Evolutionary conservation across 2,113 vertebrate genomes (phyloP).

Genomic region (Sphyrna mokarran): DNA sequence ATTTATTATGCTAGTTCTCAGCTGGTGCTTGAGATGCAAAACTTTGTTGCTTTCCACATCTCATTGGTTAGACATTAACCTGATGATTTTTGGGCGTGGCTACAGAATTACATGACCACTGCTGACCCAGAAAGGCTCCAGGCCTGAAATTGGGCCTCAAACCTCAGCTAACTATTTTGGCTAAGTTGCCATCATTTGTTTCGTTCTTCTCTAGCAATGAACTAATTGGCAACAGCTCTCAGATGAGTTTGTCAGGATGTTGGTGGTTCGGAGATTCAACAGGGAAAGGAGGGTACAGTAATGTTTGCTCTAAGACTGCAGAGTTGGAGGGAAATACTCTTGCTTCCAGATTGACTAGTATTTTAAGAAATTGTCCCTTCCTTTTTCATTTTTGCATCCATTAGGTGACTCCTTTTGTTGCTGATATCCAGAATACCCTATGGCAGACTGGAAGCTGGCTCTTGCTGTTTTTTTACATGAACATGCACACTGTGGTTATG

Average conservation of each 20-base stretch:
- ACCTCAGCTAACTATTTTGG: neutral
- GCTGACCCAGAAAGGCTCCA: neutral
- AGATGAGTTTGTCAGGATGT: neutral
- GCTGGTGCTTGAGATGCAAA: neutral
- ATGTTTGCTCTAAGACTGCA: neutral
- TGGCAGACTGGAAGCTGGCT: neutral
- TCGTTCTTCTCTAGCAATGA: neutral
- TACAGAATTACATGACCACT: neutral
- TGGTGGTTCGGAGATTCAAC: neutral
- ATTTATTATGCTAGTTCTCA: neutral
- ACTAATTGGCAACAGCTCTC: neutral
- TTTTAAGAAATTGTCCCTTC: neutral
- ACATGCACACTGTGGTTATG: too few species aligned
- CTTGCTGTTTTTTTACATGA: neutral
- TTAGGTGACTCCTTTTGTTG: neutral
- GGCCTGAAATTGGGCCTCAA: neutral
- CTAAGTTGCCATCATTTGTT: neutral
- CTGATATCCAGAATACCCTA: neutral
- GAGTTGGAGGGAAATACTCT: neutral
- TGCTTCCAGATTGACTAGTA: neutral
- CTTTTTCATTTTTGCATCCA: too few species aligned
- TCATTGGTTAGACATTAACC: neutral
- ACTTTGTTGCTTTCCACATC: neutral
- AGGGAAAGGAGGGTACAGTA: neutral
- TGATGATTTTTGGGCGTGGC: neutral